Conservation (phyloP, 2,888 invertebrate species). For the Xylophagus ater region DNA sequence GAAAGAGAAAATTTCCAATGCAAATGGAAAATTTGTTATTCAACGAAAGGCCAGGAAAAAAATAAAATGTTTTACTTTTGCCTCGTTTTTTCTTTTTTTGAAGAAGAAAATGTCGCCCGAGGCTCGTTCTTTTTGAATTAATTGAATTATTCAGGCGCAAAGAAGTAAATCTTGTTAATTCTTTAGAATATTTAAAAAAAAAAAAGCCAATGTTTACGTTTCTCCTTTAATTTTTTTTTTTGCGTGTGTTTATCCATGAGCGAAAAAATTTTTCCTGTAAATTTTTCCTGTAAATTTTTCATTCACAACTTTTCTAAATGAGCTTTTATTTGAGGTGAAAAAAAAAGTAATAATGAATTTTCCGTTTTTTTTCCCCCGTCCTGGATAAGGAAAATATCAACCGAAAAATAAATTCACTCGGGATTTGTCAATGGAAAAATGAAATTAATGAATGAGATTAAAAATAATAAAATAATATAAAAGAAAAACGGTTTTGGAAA, state of each 20-base stretch:
- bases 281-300: too few species aligned
- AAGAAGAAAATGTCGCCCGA: slow-evolving; percentile 7
- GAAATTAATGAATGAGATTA: slow-evolving; percentile 16
- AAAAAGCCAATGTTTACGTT: neutral
- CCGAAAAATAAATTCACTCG: too few species aligned
- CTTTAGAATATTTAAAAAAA: slow-evolving; percentile 1
- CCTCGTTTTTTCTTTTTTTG: neutral
- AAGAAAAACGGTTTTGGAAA: too few species aligned
- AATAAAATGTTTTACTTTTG: neutral
- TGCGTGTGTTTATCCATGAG: neutral
- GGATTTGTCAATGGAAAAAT: slow-evolving; percentile 15
- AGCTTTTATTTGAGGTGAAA: too few species aligned
- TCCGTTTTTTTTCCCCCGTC: too few species aligned
- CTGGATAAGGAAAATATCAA: too few species aligned
- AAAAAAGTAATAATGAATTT: too few species aligned
- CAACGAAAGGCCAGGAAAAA: neutral
- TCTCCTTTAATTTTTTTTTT: neutral
- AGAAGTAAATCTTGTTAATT: slow-evolving; percentile 19
- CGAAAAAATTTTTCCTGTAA: too few species aligned
- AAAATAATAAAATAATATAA: slow-evolving; percentile 4
- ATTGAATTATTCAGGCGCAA: slow-evolving; percentile 20
- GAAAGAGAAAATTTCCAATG: neutral
- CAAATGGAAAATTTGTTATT: neutral
- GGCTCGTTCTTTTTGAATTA: slow-evolving; percentile 14
- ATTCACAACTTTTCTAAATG: too few species aligned